These are phyloP conservation scores for Lobophora halterata DNA, from an alignment of 2,888 invertebrate species.

Conservation along the genomic window DNA sequence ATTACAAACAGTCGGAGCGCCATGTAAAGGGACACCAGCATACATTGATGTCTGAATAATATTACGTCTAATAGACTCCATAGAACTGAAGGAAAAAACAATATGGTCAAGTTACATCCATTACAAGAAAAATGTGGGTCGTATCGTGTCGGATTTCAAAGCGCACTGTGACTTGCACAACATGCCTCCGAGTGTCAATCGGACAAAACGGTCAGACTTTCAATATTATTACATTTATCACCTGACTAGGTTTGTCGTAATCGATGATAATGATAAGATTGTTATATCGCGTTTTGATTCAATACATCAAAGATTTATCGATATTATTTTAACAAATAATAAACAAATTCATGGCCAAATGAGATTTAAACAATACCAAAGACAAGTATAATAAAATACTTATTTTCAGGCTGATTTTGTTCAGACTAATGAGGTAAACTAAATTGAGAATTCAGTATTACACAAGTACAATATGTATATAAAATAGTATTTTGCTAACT, in stretches of 20 bases:
- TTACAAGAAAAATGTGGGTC: constrained; percentile 69
- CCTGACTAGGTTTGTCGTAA: constrained; percentile 15
- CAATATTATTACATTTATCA: constrained; percentile 33
- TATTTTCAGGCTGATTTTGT: too few species aligned
- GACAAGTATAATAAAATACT: too few species aligned
- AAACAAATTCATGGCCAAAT: constrained; percentile 34
- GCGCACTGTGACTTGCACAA: constrained; percentile 60
- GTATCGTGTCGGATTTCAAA: constrained; percentile 69
- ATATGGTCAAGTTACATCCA: constrained; percentile 60
- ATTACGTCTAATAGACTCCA: constrained; percentile 7
- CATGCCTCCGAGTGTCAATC: constrained; percentile 38
- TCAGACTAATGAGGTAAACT: too few species aligned
- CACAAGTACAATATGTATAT: too few species aligned
- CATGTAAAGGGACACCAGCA: too few species aligned
- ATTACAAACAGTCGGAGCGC: too few species aligned
- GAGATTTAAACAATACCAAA: constrained; percentile 27
- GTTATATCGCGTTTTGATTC: constrained; percentile 34
- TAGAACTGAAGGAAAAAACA: constrained; percentile 42
- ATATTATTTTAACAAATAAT: constrained; percentile 28
- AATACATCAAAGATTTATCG: constrained; percentile 36
- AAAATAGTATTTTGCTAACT: too few species aligned
- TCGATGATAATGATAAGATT: constrained; percentile 40
- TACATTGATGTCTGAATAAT: constrained; percentile 1
- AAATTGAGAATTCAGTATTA: too few species aligned
- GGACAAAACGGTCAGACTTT: constrained; percentile 39